Base-by-base conservation (phyloP, 2,113 vertebrate genomes). In the Prinia subflava region DNA sequence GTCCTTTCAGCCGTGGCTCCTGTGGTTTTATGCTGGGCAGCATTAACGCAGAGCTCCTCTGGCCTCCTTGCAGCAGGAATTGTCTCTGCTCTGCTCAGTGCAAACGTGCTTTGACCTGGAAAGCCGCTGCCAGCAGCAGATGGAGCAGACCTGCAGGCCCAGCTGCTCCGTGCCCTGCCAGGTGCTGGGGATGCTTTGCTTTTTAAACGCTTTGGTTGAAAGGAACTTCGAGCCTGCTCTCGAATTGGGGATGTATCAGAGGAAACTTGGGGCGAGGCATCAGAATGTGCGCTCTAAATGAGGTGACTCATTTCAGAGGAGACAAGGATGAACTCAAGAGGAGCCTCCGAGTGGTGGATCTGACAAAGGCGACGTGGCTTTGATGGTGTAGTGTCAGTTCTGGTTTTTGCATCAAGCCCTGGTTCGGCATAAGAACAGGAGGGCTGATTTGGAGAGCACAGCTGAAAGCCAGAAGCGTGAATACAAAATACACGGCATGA, bases 101-200 rank as follows among this genome's bases (percentile, higher is more conserved):
- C 65, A 80, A 67, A 30, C 8, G 1, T 67, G 77, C 37, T 81
- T 70, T 88, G 94, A 88, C 92, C 93, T 86, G 88, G 62, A 64
- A 91, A 90, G 69, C 16, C 0, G 0, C 42, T 90, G 82, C 94
- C 90, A 93, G 88, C 56, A 73, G 83, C 90, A 96, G 92, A 94
- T 95, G 94, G 93, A 88, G 68, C 15, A 42, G 71, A 93, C 88
- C 93, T 87, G 81, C 74, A 39, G 80, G 81, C 83, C 87, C 88
- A 92, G 83, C 85, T 93, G 90, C 59, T 95, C 70, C 7, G 0
- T 44, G 42, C 52, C 47, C 60, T 80, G 79, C 90, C 90, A 88
- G 95, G 88, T 95, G 84, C 93, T 77, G 70, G 35, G 67, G 55
- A 55, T 62, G 67, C 76, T 92, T 96, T 90, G 75, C 50, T 70